Evolutionary conservation across 2,113 vertebrate genomes (phyloP), one percentile per base, ranked within the genome.

Genomic region (Passer montanus): DNA sequence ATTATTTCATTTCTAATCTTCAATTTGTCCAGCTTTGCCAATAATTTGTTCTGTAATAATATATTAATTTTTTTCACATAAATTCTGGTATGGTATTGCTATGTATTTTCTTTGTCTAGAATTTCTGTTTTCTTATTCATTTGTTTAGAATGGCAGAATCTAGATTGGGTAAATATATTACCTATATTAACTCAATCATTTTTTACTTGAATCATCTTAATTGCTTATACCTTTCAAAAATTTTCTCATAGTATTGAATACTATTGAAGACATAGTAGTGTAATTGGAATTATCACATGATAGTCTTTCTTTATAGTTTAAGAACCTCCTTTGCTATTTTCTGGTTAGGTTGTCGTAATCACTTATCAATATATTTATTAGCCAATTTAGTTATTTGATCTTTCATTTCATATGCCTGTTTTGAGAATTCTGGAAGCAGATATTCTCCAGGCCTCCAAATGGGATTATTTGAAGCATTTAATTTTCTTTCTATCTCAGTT

Each of bases 401-500:
- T 86, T 73, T 3, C 1, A n/a, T 86, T 88, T 94, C 27, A 28
- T 47, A 76, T 44, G 35, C 14, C 58, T 90, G 33, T 87, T 85
- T 90, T 64, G 37, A 88, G 49, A 86, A 64, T 56, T 92, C 62
- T 93, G 63, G 70, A 80, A 88, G 56, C 2, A 64, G 37, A 87
- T 76, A 55, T 70, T 90, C 26, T 93, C 47, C 39, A 83, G 52
- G 8, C 30, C 49, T 64, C 1, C 0, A 82, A 92, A 92, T 0
- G 35, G 11, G 35, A 83, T 88, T 96, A 79, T 93, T 72, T 94
- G 74, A 95, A 73, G 53, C 22, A 44, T 79, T 90, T 88, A 0
- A 26, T 85, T 83, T 93, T 79, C 39, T 93, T 93, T 86, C 56
- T 85, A 44, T 86, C 62, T 85, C 75, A 88, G 56, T 24, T 80